Base-by-base conservation (phyloP, 1,140 invertebrate species). In the Trypoxylus dichotomus region DNA sequence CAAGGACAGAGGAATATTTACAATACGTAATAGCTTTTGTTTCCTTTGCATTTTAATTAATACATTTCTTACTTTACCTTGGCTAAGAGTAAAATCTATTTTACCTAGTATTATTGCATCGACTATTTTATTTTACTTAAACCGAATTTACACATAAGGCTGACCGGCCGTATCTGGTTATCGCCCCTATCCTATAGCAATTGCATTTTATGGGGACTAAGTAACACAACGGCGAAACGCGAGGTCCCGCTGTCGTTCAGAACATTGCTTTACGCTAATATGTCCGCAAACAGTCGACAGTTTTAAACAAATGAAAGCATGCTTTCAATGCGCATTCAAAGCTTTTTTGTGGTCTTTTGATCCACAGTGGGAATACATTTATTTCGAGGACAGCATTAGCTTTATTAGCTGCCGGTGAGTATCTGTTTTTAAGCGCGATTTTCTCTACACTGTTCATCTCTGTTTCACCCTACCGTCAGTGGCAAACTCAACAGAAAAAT, bases 271-370 rank as follows among this genome's bases (percentile, higher is more conserved):
- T 74, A 74, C 72, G 41, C 41, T 74, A 74, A 21, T 74, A 68
- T 24, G 72, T 74, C 72, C 72, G 41, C 72, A 74, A 74, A 74
- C 72, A 74, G 72, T 74, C 72, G 72, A 74, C 72, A 74, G 72
- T 74, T 74, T 74, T 74, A 74, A 74, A 74, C 72, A 74, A 74
- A 74, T 74, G 72, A 74, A 74, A 74, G 72, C 72, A 29, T 43
- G 72, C 72, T 74, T 74, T 74, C 72, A 74, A 74, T 74, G 41
- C 72, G 32, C 72, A 74, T 74, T 74, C 72, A 74, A 74, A 74
- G 72, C 72, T 74, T 74, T 74, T 74, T 74, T 74, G 72, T 74
- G 72, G 72, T 74, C 72, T 74, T 74, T 74, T 74, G 72, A 74
- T 74, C 72, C 72, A 37, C 72, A 43, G 29, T 43, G 32, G 72